Evolutionary conservation across 2,888 invertebrate species (phyloP), one percentile per base, ranked within the genome.

Genomic region (Colletes collaris): DNA sequence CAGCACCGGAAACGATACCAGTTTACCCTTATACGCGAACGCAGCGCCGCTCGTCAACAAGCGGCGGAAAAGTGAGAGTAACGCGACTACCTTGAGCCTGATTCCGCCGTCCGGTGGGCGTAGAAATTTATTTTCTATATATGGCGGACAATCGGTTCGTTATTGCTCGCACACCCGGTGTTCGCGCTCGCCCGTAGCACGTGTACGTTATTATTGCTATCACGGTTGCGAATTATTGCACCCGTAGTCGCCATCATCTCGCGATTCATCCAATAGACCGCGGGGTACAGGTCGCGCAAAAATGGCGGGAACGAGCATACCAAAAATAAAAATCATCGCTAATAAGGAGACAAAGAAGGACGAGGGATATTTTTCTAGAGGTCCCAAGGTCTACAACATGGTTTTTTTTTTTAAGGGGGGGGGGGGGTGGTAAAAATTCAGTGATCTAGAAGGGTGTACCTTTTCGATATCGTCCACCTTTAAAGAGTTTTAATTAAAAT

Each of bases 41-140:
- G 40, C 65, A 64, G 19, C 46, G 55, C 44, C 56, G 50, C 67
- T 59, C 63, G 46, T 53, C 35, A 50, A 76, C 64, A 53, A 27
- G 37, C 76, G 49, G 49, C 55, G 69, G 69, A 71, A 71, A 81
- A 81, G 81, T 81, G 81, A 81, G 81, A 81, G 81, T 81, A 46
- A 64, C 64, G 19, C 53, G 67, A 71, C 62, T 53, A 16, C 76
- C 76, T 81, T 71, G 70, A 67, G 70, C 59, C 71, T 64, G 70
- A 58, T 80, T 52, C 58, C 44, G 7, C 27, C 74, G 59, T 37
- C 37, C 65, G 35, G 75, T 80, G 53, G 74, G 81, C 68, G 80
- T 66, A 65, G 65, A 81, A 65, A 81, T 69, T 76, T 71, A 80
- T 80, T 81, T 81, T 60, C 81, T 65, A 56, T 72, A 58, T 62